phyloP scores from a whole-genome alignment of 2,797 vertebrate species.

The Pagetopsis macropterus region DNA sequence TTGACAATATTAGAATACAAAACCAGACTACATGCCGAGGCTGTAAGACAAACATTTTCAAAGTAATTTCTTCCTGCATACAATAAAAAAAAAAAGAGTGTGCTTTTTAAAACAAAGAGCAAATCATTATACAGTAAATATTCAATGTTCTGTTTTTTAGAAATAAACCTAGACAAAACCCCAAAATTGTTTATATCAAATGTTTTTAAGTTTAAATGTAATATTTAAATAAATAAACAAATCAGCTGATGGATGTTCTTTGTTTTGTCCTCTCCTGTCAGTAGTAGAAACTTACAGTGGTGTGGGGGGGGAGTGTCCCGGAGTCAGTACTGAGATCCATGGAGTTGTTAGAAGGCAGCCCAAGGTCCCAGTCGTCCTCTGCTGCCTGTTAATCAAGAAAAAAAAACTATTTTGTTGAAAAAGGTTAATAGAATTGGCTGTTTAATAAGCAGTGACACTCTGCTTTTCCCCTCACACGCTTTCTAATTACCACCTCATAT shows the following conservation, averaged over 20 bases:
- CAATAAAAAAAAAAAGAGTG: not conserved
- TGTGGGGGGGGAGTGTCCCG: constrained; percentile 24
- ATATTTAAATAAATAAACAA: constrained; percentile 8
- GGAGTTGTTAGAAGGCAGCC: constrained; percentile 34
- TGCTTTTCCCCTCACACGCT: constrained; percentile 38
- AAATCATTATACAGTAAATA: constrained; percentile 1
- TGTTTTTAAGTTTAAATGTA: not conserved
- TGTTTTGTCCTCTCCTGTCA: constrained; percentile 20
- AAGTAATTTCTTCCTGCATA: not conserved
- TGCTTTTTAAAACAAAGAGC: not conserved
- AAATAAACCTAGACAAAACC: not conserved
- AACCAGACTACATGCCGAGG: not conserved
- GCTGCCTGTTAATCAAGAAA: constrained; percentile 60
- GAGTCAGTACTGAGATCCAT: constrained; percentile 64
- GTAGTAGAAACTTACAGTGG: constrained; percentile 56
- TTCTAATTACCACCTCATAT: constrained; percentile 71
- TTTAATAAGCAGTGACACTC: constrained; percentile 64
- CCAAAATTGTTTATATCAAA: not conserved
- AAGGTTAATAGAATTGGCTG: constrained; percentile 70
- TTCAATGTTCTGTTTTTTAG: not conserved
- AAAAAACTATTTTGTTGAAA: constrained; percentile 49
- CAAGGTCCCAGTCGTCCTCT: constrained; percentile 39
- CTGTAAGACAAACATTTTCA: not conserved
- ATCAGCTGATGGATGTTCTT: not conserved
- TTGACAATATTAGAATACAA: not conserved